Conservation (phyloP, 2,113 vertebrate genomes). For the Carlito syrichta region DNA sequence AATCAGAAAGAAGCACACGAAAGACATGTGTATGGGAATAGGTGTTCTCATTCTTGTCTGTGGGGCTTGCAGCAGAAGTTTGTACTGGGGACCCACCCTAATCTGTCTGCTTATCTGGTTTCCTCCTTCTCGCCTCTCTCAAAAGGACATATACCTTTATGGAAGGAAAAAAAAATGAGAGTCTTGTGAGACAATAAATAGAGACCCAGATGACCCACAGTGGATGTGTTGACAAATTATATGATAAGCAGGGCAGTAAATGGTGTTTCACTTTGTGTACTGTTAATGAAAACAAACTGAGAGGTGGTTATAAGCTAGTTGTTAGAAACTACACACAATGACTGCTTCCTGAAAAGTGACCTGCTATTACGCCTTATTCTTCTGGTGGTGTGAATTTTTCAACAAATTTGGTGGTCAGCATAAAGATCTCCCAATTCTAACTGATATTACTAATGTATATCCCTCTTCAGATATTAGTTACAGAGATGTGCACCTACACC, state of each 20-base stretch:
- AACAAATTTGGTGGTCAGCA: neutral
- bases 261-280: neutral
- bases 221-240: neutral
- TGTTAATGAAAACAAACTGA: neutral
- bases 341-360: neutral
- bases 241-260: neutral
- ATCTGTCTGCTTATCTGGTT: too few relatives aligned
- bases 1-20: too few relatives aligned
- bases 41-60: too few relatives aligned
- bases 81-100: too few relatives aligned
- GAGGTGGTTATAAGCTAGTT: neutral
- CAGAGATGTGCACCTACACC: neutral
- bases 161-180: neutral
- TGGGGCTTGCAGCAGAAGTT: too few relatives aligned
- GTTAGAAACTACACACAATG: neutral
- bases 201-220: neutral
- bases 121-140: too few relatives aligned
- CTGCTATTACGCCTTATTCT: neutral
- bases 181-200: neutral
- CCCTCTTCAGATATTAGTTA: neutral
- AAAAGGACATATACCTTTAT: neutral
- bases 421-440: neutral
- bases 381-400: neutral
- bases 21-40: too few relatives aligned
- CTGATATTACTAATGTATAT: neutral